A percentile compares a stretch with the other conserved stretches of the same genome.
Evolutionary conservation across 2,888 invertebrate species (phyloP).

Genomic region (Drosophila nr. perissopoda): DNA sequence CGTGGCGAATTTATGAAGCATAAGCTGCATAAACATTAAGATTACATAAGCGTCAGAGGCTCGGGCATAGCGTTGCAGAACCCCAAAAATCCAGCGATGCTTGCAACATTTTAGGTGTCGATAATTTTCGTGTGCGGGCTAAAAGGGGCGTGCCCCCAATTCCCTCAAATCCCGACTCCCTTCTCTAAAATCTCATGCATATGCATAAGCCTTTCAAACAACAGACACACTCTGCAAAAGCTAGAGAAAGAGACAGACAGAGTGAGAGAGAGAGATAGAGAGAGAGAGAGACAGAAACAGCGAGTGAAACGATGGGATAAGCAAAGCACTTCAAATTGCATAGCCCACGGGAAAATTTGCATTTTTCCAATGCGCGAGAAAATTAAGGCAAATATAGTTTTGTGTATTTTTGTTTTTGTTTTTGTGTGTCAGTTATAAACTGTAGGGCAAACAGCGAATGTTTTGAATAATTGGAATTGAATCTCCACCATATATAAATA

Average conservation of each 20-base stretch:
- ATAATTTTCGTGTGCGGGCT: constrained; percentile 56
- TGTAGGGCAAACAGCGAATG: constrained; percentile 30
- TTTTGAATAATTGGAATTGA: constrained; percentile 27
- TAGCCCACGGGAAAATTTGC: constrained; percentile 55
- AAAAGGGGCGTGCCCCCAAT: constrained; percentile 18
- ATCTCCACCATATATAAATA: constrained; percentile 3
- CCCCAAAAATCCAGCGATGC: constrained; percentile 52
- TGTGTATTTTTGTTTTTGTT: neutral
- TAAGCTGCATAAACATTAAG: constrained; percentile 81
- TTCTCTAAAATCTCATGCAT: constrained; percentile 63
- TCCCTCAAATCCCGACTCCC: neutral
- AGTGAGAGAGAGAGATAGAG: neutral
- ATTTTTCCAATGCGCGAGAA: constrained; percentile 47
- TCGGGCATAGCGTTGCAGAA: constrained; percentile 52
- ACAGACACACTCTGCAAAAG: constrained; percentile 17
- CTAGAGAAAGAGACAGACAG: neutral
- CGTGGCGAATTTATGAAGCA: constrained; percentile 75
- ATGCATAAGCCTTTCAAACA: constrained; percentile 62
- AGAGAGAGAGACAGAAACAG: neutral
- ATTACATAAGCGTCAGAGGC: constrained; percentile 75
- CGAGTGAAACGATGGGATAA: constrained; percentile 57
- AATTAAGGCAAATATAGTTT: constrained; percentile 59
- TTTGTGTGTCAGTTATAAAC: constrained; percentile 31
- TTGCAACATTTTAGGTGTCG: constrained; percentile 81
- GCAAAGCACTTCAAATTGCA: constrained; percentile 68